Evolutionary conservation across 2,888 invertebrate species (phyloP).

Genomic region (Cetonia aurata): DNA sequence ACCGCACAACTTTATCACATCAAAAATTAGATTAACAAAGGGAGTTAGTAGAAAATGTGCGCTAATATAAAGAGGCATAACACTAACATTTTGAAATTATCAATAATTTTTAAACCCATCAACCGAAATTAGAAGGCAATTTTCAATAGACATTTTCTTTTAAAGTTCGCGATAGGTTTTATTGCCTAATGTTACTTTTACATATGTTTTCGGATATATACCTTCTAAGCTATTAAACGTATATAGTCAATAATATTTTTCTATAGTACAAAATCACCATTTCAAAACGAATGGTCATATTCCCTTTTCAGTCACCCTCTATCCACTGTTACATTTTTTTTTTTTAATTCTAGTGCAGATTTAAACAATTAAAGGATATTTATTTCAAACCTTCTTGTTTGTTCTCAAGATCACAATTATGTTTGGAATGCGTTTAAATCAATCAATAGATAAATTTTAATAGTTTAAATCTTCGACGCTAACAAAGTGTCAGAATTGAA

Average conservation of each 20-base stretch:
- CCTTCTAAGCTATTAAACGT: slow-evolving; percentile 39
- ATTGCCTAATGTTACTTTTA: slow-evolving; percentile 33
- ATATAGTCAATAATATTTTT: slow-evolving; percentile 42
- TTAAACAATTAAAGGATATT: slow-evolving; percentile 33
- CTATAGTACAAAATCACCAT: slow-evolving; percentile 46
- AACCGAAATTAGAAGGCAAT: neutral
- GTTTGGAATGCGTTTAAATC: slow-evolving; percentile 5
- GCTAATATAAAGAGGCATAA: no score
- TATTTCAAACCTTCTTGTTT: slow-evolving; percentile 8
- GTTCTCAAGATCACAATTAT: slow-evolving; percentile 23
- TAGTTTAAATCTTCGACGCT: slow-evolving; percentile 30
- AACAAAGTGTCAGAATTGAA: neutral
- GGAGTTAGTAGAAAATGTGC: no score
- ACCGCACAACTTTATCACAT: neutral
- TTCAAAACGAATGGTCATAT: slow-evolving; percentile 38
- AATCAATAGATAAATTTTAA: slow-evolving; percentile 27
- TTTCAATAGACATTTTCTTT: neutral
- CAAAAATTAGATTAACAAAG: no score
- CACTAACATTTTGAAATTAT: no score
- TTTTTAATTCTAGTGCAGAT: slow-evolving; percentile 27
- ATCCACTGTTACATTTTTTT: slow-evolving; percentile 35
- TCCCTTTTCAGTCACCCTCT: slow-evolving; percentile 42
- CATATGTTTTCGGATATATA: slow-evolving; percentile 34
- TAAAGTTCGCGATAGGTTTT: neutral
- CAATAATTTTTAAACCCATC: no score